Evolutionary conservation across 2,797 vertebrate species (phyloP).

Genomic region (Poeciliopsis paucimaculata): DNA sequence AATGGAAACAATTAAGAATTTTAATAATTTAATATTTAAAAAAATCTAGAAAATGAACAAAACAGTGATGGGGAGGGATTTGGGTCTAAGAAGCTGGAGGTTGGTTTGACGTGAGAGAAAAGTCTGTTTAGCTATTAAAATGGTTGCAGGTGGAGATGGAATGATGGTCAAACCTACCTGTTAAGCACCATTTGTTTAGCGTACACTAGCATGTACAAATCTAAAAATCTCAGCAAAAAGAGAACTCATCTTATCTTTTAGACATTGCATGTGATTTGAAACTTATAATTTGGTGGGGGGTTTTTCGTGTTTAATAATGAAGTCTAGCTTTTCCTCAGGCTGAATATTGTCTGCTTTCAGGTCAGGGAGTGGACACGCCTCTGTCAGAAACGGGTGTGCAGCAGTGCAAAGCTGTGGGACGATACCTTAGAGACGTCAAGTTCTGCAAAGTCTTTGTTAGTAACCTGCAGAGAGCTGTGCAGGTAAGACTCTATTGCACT

Average conservation of each 20-base stretch:
- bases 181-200: slow-evolving; percentile 31
- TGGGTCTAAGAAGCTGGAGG: too few species aligned
- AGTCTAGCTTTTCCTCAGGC: neutral
- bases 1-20: too few species aligned
- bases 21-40: too few species aligned
- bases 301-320: neutral
- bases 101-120: too few species aligned
- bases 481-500: slow-evolving; percentile 76
- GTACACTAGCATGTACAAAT: neutral
- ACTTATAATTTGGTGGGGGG: neutral
- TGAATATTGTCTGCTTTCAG: slow-evolving; percentile 28
- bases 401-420: slow-evolving; percentile 88
- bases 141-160: slow-evolving; percentile 56
- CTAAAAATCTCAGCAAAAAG: slow-evolving; percentile 7
- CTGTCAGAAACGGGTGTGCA: slow-evolving; percentile 80
- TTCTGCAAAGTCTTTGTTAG: slow-evolving; percentile 90
- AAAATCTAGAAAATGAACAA: too few species aligned
- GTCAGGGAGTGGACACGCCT: slow-evolving; percentile 69
- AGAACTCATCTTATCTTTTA: neutral
- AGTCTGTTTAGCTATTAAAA: slow-evolving; percentile 52
- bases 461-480: slow-evolving; percentile 89
- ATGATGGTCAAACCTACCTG: slow-evolving; percentile 45
- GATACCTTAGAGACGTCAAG: slow-evolving; percentile 82
- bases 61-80: too few species aligned
- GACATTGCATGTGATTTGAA: neutral